Evolutionary conservation across 1,140 invertebrate species (phyloP).

Genomic region (Dendroctonus valens): DNA sequence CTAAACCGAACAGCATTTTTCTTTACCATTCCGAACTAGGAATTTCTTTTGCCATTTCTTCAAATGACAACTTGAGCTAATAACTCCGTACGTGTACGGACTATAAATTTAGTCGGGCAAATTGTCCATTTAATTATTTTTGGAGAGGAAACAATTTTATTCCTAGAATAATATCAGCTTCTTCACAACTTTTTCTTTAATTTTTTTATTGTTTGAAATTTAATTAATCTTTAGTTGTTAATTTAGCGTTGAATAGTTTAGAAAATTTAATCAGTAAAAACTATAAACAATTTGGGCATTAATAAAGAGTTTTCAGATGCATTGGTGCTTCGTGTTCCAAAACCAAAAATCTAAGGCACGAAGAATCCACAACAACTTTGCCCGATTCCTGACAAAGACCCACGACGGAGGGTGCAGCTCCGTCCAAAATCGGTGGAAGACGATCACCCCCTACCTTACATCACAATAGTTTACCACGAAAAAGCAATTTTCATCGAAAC

Average conservation of each 20-base stretch:
- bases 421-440: conserved; percentile 49
- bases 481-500: conserved; percentile 62
- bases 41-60: no score
- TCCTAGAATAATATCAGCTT: neutral
- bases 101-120: no score
- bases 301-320: conserved; percentile 50
- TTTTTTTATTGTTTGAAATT: conserved; percentile 2
- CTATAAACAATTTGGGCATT: no score
- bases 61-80: no score
- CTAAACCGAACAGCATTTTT: no score
- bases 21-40: no score
- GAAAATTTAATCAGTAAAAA: no score
- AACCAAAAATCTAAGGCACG: conserved; percentile 51
- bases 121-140: no score
- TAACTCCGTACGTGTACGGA: no score
- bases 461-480: conserved; percentile 63
- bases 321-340: conserved; percentile 42
- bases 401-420: conserved; percentile 53
- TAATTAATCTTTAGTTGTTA: no score
- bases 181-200: neutral
- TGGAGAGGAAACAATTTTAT: neutral
- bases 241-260: no score
- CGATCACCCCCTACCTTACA: conserved; percentile 55
- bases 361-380: conserved; percentile 55
- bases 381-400: conserved; percentile 65